These are phyloP conservation scores for Thryonomys swinderianus DNA, from an alignment of 2,113 vertebrate species.

Conservation along the genomic window DNA sequence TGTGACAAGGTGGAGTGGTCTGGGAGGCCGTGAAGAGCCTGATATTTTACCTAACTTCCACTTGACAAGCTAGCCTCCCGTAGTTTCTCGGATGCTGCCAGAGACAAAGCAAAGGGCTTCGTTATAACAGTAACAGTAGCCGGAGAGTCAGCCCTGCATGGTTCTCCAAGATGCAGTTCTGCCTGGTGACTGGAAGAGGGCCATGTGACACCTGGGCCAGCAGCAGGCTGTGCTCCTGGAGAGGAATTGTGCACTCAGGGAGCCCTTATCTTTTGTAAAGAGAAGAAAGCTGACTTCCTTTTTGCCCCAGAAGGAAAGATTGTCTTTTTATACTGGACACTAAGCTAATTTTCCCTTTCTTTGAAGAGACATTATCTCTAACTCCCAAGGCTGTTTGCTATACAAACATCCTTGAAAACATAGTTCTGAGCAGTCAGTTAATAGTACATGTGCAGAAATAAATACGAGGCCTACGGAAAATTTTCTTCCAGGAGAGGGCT, in stretches of 20 bases:
- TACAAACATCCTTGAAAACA: conserved; percentile 30
- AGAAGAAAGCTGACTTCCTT: background rate
- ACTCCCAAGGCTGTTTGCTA: conserved; percentile 29
- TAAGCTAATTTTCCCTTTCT: conserved; percentile 12
- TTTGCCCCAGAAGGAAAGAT: background rate
- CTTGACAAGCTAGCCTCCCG: background rate
- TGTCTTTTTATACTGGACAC: background rate
- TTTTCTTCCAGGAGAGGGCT: background rate
- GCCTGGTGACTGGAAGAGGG: background rate
- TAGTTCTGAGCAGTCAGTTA: background rate
- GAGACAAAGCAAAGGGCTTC: background rate
- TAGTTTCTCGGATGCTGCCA: background rate
- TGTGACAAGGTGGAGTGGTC: too few relatives aligned
- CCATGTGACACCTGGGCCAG: background rate
- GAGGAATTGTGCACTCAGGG: background rate
- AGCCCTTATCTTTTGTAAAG: background rate
- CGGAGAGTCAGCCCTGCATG: background rate
- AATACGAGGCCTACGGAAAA: background rate
- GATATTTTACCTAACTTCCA: background rate
- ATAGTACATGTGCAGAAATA: background rate
- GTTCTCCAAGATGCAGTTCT: background rate
- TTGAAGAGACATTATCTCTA: background rate
- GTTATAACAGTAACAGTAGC: background rate
- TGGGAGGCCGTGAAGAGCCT: background rate
- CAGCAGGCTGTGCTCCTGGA: background rate